Percentiles rank a stretch among this genome's conserved stretches.
Evolutionary conservation across 2,113 vertebrate genomes (phyloP).

Genomic region (Rhinoptilus africanus): DNA sequence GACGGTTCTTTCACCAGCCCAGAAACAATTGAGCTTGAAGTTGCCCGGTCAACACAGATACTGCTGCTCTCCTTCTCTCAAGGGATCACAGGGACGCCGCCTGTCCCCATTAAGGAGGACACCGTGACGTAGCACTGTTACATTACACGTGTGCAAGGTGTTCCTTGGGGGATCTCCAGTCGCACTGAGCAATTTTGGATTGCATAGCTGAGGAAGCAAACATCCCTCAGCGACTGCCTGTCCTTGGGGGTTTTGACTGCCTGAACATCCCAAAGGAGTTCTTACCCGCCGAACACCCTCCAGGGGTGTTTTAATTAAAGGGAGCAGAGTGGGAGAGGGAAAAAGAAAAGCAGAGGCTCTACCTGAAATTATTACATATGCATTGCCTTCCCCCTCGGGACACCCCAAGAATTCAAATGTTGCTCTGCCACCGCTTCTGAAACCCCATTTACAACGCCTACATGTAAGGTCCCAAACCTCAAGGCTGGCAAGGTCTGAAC

Average conservation of each 20-base stretch:
- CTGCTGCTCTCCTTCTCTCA: neutral
- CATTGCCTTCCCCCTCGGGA: neutral
- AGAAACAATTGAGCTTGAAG: neutral
- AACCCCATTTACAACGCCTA: neutral
- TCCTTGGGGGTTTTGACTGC: conserved; percentile 12
- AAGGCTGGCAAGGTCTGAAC: neutral
- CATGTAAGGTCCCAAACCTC: neutral
- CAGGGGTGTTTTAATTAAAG: conserved; percentile 38
- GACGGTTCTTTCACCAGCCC: neutral
- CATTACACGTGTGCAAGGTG: neutral
- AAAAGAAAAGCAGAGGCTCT: neutral
- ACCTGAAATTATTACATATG: neutral
- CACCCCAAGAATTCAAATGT: neutral
- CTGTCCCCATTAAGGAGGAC: neutral
- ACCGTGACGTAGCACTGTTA: rapidly evolving
- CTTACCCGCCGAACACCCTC: neutral
- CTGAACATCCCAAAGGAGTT: conserved; percentile 17
- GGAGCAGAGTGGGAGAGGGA: neutral
- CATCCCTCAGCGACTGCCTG: neutral
- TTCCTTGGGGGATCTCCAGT: neutral
- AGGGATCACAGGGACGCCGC: rapidly evolving
- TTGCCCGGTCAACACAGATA: neutral
- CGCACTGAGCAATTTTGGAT: neutral
- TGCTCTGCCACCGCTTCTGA: neutral
- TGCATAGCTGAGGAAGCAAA: neutral